phyloP scores from a whole-genome alignment of 2,113 vertebrate species.

The Barbus barbus region DNA sequence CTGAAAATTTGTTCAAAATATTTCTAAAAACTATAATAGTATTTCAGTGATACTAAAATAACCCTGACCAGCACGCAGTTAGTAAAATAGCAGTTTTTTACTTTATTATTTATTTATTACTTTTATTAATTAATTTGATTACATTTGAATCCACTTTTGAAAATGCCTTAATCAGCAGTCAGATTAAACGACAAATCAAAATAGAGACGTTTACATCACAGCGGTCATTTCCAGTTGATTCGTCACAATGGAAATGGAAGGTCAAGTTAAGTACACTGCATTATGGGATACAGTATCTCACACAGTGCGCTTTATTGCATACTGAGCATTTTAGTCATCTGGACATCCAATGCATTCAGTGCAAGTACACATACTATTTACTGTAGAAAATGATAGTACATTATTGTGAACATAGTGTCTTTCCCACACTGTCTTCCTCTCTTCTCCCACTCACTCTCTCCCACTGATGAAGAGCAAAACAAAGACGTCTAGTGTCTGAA shows the following conservation, averaged over 20 bases:
- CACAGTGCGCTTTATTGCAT: background rate
- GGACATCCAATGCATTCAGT: background rate
- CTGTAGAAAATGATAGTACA: background rate
- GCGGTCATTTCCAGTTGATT: too few relatives aligned
- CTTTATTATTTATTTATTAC: too few relatives aligned
- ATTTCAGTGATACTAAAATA: too few relatives aligned
- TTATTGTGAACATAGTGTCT: background rate
- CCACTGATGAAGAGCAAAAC: constrained; percentile 70
- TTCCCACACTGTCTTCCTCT: background rate
- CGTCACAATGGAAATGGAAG: background rate
- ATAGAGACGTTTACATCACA: too few relatives aligned
- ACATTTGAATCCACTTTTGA: too few relatives aligned
- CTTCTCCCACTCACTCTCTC: constrained; percentile 1
- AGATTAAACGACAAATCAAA: too few relatives aligned
- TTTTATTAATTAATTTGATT: too few relatives aligned
- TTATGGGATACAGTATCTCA: background rate
- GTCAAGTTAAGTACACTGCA: background rate
- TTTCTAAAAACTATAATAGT: too few relatives aligned
- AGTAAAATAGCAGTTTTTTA: too few relatives aligned
- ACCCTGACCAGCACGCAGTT: too few relatives aligned
- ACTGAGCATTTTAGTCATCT: background rate
- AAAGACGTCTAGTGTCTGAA: constrained; percentile 80
- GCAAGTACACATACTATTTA: background rate
- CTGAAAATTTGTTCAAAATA: too few relatives aligned
- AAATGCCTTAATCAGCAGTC: too few relatives aligned